These are phyloP conservation scores for Rhodophaea formosa DNA, from an alignment of 2,888 invertebrate genomes.

Conservation along the genomic window DNA sequence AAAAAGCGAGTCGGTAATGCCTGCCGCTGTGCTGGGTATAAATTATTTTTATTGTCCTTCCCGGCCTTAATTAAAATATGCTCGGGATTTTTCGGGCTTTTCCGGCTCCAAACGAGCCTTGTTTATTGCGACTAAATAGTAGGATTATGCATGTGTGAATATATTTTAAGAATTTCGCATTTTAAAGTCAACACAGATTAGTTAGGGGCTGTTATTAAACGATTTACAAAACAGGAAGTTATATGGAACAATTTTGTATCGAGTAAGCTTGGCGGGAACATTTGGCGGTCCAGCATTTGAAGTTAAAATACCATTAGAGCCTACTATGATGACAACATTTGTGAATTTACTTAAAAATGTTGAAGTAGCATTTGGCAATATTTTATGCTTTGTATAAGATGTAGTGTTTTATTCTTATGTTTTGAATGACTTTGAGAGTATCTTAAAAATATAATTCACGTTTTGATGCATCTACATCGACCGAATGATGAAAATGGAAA, in stretches of 20 bases:
- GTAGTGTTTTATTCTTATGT: no score
- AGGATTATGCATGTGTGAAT: slow-evolving; percentile 10
- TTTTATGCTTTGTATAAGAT: no score
- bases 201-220: slow-evolving; percentile 9
- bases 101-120: slow-evolving; percentile 9
- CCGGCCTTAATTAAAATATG: slow-evolving; percentile 52
- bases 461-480: no score
- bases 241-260: background rate
- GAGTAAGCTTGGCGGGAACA: no score
- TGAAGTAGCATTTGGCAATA: no score
- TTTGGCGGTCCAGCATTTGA: no score
- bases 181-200: background rate
- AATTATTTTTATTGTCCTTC: slow-evolving; percentile 50
- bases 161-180: slow-evolving; percentile 13
- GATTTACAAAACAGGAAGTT: slow-evolving; percentile 6
- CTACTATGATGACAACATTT: no score
- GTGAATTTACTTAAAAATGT: no score
- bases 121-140: slow-evolving; percentile 14
- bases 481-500: no score
- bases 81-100: slow-evolving; percentile 23
- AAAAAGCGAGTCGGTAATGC: slow-evolving; percentile 29
- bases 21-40: slow-evolving; percentile 30
- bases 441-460: no score
- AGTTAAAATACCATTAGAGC: no score
- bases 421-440: no score